phyloP scores from a whole-genome alignment of 2,888 invertebrate genomes.

The Anoncus sp. region DNA sequence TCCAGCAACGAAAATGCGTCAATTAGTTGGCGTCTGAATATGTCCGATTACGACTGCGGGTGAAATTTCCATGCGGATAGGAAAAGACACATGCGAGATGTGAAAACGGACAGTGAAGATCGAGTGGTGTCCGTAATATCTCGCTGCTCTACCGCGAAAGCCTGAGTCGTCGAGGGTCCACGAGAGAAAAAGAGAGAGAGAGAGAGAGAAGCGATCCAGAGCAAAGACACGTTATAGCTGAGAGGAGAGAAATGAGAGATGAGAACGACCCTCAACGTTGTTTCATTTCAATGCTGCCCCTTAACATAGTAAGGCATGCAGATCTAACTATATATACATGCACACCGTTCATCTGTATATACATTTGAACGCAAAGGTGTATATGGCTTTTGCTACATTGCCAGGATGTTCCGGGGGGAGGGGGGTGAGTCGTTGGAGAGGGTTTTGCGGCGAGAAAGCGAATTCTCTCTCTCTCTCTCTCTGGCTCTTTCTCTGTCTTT shows the following conservation, averaged over 20 bases:
- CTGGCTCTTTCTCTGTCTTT: constrained; percentile 30
- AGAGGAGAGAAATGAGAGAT: constrained; percentile 41
- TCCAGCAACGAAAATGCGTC: constrained; percentile 1
- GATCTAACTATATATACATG: constrained; percentile 27
- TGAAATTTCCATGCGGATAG: constrained; percentile 5
- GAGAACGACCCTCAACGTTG: constrained; percentile 35
- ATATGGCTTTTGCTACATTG: constrained; percentile 44
- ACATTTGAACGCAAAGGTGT: constrained; percentile 44
- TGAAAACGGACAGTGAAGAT: constrained; percentile 48
- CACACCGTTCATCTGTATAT: constrained; percentile 31
- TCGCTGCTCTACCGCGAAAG: constrained; percentile 47
- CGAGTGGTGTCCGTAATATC: constrained; percentile 36
- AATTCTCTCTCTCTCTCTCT: constrained; percentile 32
- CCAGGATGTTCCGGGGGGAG: constrained; percentile 45
- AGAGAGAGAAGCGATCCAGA: neutral
- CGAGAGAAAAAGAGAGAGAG: constrained; percentile 42
- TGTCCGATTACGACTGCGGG: constrained; percentile 4
- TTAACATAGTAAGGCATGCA: constrained; percentile 41
- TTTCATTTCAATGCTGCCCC: constrained; percentile 55
- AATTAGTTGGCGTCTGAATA: constrained; percentile 16
- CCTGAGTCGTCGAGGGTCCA: constrained; percentile 51
- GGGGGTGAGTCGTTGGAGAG: constrained; percentile 65
- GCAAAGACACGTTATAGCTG: constrained; percentile 43
- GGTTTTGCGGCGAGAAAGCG: constrained; percentile 77
- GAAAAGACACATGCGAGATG: constrained; percentile 6